Evolutionary conservation across 1,140 invertebrate species (phyloP).

Genomic region (Achroia grisella): DNA sequence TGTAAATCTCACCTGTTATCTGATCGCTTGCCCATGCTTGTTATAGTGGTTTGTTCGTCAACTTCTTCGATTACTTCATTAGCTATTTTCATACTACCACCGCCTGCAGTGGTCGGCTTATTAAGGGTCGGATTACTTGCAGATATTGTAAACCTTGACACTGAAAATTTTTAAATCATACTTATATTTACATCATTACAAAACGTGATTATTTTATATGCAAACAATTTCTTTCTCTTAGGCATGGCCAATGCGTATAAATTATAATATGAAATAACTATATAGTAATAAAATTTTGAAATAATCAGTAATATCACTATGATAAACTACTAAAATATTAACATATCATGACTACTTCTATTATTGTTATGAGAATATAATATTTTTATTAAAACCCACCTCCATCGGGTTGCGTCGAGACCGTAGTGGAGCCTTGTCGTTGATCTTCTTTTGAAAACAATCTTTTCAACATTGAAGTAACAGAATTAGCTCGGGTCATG

Average conservation of each 20-base stretch:
- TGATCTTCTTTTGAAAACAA: conserved; percentile 84
- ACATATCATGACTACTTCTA: too few relatives aligned
- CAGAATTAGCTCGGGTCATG: conserved; percentile 80
- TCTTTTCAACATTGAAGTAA: conserved; percentile 83
- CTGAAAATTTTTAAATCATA: conserved; percentile 17
- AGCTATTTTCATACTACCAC: conserved; percentile 81
- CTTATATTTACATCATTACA: too few relatives aligned
- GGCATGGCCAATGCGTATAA: too few relatives aligned
- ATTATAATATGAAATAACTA: too few relatives aligned
- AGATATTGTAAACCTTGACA: conserved; percentile 47
- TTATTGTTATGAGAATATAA: too few relatives aligned
- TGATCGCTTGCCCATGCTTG: conserved; percentile 77
- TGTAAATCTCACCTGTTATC: conserved; percentile 53
- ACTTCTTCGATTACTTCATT: conserved; percentile 88
- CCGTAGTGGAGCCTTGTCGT: conserved; percentile 17
- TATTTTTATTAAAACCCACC: conserved; percentile 22
- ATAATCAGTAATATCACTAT: too few relatives aligned
- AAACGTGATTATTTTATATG: too few relatives aligned
- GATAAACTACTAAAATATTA: too few relatives aligned
- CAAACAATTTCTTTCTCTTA: too few relatives aligned
- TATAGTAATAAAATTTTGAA: too few relatives aligned
- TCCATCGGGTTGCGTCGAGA: conserved; percentile 46
- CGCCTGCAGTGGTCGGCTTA: conserved; percentile 42
- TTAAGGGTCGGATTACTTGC: conserved; percentile 53
- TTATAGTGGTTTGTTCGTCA: conserved; percentile 86